Evolutionary conservation across 2,113 vertebrate genomes (phyloP), one percentile per base, ranked within the genome.

Genomic region (Cochlearius cochlearius): DNA sequence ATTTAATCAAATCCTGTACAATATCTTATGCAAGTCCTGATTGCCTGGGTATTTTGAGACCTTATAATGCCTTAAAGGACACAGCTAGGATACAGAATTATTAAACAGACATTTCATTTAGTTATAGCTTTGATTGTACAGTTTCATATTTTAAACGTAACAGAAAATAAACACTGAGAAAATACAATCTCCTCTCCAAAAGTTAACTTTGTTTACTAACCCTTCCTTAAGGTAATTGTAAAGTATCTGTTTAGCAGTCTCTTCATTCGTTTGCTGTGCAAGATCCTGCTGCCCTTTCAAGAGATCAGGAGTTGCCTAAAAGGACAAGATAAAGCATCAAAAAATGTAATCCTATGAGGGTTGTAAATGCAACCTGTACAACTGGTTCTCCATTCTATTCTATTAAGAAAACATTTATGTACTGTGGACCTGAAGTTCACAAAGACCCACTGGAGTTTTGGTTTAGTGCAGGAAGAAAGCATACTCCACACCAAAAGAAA

Each of bases 171-270:
- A 49, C 30, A 43, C 0, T 12, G 19, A 53, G 41, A 79, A 86
- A 90, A 88, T 14, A 60, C 17, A 63, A 21, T 29, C 27, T 49
- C 56, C 38, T n/a, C 34, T 58, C 12, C 36, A 55, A 29, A 79
- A 85, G 14, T 47, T 63, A 75, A 43, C 5, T 67, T 49, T 56
- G 45, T 25, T 86, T 94, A 99, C 99, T 98, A 52, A 99, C 99
- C 99, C 99, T 93, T 99, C 99, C 97, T 99, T 99, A 50, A 99
- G 99, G 96, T 99, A 99, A 98, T 98, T 99, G 94, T 99, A 99
- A 93, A 99, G 98, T 93, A 99, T 99, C 95, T 99, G 99, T 97
- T 99, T 99, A 68, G 99, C 99, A 1, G 99, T 99, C 98, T 99
- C 99, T 96, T 99, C 99, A 27, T 99, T 98, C 25, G 99, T 99